Evolutionary conservation across 2,113 vertebrate genomes (phyloP).

Genomic region (Megatriorchis doriae): DNA sequence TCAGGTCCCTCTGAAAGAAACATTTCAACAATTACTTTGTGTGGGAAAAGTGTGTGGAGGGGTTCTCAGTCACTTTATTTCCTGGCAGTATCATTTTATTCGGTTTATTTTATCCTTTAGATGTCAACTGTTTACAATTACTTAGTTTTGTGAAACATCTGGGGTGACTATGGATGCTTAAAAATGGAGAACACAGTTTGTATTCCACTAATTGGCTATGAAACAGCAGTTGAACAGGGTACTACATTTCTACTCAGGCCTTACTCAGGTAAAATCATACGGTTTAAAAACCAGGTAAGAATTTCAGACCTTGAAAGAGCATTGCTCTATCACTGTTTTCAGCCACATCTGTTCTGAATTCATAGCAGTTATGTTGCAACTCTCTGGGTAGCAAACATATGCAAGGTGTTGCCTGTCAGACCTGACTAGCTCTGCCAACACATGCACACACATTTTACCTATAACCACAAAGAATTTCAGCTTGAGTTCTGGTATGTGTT

Average conservation of each 20-base stretch:
- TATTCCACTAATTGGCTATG: not conserved
- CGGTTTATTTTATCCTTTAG: not conserved
- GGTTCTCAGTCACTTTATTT: not conserved
- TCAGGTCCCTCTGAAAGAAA: not conserved
- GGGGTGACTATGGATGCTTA: not conserved
- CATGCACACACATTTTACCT: not conserved
- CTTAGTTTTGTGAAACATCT: not conserved
- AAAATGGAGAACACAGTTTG: not conserved
- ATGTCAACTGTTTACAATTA: not conserved
- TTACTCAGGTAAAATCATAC: not conserved
- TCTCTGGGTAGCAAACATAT: not conserved
- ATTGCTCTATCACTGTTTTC: not conserved
- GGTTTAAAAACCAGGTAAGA: not conserved
- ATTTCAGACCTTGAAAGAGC: not conserved
- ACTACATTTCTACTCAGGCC: not conserved
- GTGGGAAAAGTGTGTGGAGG: not conserved
- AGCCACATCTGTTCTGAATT: constrained; percentile 21
- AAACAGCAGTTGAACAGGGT: not conserved
- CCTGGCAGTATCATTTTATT: not conserved
- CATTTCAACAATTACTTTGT: not conserved
- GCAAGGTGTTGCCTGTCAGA: not conserved
- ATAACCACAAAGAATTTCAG: constrained; percentile 5
- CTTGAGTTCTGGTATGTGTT: not conserved
- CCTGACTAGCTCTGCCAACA: constrained; percentile 17
- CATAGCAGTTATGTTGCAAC: not conserved